Evolutionary conservation across 53 echinoderm and acorn worm genomes (phyloP), one percentile per base, ranked within the genome.

Genomic region (Holothuria scabra): DNA sequence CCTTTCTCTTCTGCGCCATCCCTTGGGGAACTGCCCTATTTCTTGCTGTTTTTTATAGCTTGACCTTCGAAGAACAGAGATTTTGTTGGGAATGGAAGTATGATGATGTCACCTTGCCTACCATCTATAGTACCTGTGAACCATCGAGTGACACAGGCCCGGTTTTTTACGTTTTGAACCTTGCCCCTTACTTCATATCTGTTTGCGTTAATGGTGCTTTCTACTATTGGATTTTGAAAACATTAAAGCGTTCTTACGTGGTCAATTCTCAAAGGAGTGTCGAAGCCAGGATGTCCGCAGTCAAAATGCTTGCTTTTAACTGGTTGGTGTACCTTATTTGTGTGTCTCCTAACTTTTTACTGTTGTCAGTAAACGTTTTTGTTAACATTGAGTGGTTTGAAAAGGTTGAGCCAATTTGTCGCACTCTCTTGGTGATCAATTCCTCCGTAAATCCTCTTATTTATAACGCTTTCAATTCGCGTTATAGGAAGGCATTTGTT

Each of bases 261-360:
- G 78, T 78, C 32, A 78, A 78, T 31, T 78, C 78, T 18, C 78
- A 46, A 55, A 30, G 78, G 11, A 78, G 78, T 57, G 78, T 30
- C 10, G 78, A 78, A 58, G 78, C 78, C 32, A 55, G 78, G 56
- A 78, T 78, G 78, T 78, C 78, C 3, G 78, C 78, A 6, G 58
- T 78, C 12, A 55, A 56, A 26, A 78, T 78, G 78, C 18, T 78
- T 0, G 32, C 31, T 16, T 78, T 78, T 28, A 78, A 78, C 31
- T 78, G 78, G 78, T 30, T 78, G 32, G 78, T 78, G 56, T 78
- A 78, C 21, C 31, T 78, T 28, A 3, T 56, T 6, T 78, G 78
- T 28, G 78, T 78, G 8, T 78, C 78, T 56, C 78, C 78, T 14
- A 78, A 78, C 31, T 78, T 78, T 31, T 1, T 78, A 19, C 18